Evolutionary conservation across 2,797 vertebrate genomes (phyloP).

Genomic region (Apogon hyalosoma): DNA sequence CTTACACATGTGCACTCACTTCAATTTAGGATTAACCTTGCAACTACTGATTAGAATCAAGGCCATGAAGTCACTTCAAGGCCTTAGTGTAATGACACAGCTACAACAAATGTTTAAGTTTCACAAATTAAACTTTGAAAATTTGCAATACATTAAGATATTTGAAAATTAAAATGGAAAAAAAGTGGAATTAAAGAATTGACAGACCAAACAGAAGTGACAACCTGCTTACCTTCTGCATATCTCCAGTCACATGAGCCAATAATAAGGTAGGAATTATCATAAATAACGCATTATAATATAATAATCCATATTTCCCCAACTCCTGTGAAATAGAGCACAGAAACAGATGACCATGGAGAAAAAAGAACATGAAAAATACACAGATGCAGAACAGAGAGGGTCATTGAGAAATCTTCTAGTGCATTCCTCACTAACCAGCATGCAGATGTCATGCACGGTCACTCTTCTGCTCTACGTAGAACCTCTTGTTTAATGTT

Average conservation of each 20-base stretch:
- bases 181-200: neutral
- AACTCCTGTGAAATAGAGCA: constrained; percentile 85
- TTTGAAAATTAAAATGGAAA: constrained; percentile 22
- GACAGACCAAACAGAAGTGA: neutral
- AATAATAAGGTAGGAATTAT: constrained; percentile 90
- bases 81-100: neutral
- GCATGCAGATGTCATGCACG: constrained; percentile 50
- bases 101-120: neutral
- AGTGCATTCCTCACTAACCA: constrained; percentile 64
- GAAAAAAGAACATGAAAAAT: constrained; percentile 25
- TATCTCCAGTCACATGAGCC: constrained; percentile 91
- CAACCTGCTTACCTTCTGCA: constrained; percentile 87
- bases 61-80: neutral
- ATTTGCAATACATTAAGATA: neutral
- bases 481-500: constrained; percentile 10
- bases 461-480: constrained; percentile 19
- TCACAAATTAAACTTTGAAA: neutral
- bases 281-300: constrained; percentile 98
- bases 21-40: constrained; percentile 1
- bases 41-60: neutral
- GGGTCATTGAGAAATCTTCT: constrained; percentile 54
- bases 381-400: constrained; percentile 55
- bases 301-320: constrained; percentile 95
- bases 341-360: constrained; percentile 28
- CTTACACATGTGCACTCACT: constrained; percentile 23